Evolutionary conservation across 2,797 vertebrate genomes (phyloP).

Genomic region (Acrossocheilus wenchowensis): DNA sequence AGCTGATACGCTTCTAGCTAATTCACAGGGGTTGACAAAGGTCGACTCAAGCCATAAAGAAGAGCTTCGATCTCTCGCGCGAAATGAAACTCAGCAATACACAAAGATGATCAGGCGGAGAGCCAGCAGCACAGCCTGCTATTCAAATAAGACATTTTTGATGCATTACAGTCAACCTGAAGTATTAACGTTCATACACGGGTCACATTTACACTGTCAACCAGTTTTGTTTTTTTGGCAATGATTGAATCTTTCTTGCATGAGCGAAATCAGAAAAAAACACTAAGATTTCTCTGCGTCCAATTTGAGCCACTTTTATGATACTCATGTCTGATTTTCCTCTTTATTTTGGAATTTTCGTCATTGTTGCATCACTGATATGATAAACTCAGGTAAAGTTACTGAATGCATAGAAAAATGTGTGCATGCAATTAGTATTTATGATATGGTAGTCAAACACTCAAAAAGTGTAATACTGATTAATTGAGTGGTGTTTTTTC

Average conservation of each 20-base stretch:
- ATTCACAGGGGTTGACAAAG: constrained; percentile 80
- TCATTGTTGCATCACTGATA: not conserved
- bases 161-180: constrained; percentile 48
- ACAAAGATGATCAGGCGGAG: constrained; percentile 65
- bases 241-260: not conserved
- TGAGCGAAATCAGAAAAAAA: not conserved
- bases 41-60: constrained; percentile 79
- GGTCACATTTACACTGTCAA: not conserved
- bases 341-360: not conserved
- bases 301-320: not conserved
- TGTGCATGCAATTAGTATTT: not conserved
- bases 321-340: not conserved
- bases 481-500: not conserved
- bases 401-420: not conserved
- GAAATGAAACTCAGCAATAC: constrained; percentile 81
- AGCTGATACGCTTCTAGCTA: constrained; percentile 80
- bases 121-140: constrained; percentile 69
- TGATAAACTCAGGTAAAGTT: not conserved
- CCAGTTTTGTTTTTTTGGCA: not conserved
- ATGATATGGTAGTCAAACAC: not conserved
- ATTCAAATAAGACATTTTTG: constrained; percentile 69
- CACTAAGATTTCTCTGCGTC: not conserved
- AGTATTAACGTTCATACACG: not conserved
- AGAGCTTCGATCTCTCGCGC: constrained; percentile 80
- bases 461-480: not conserved